Evolutionary conservation across 2,888 invertebrate genomes (phyloP).

Genomic region (Metalampra italica): DNA sequence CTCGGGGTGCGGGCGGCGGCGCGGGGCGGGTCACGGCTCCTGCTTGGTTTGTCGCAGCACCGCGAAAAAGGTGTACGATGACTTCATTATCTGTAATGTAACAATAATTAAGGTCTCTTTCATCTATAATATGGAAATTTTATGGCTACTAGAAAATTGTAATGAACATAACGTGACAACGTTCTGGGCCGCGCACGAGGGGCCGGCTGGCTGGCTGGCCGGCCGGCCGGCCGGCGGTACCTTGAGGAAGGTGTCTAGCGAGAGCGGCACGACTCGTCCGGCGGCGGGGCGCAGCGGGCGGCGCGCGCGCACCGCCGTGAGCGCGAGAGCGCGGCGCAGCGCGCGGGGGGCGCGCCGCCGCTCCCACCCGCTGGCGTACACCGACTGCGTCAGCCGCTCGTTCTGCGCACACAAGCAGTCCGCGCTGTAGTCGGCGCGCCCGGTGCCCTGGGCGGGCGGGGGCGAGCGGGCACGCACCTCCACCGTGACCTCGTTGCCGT

Average conservation of each 20-base stretch:
- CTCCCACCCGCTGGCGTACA: conserved; percentile 58
- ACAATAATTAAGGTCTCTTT: neutral
- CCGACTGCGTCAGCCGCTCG: conserved; percentile 47
- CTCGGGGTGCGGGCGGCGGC: too few species aligned
- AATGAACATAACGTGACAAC: neutral
- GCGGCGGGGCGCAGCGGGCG: conserved; percentile 69
- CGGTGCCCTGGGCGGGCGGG: too few species aligned
- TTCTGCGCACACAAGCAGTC: conserved; percentile 45
- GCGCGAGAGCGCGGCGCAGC: conserved; percentile 44
- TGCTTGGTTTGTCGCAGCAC: conserved; percentile 61
- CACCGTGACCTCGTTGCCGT: conserved; percentile 75
- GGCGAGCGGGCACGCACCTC: conserved; percentile 49
- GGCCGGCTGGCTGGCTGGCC: too few species aligned
- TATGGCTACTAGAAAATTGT: neutral
- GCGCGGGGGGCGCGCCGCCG: conserved; percentile 32
- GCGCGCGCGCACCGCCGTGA: conserved; percentile 64
- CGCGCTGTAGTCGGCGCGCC: neutral
- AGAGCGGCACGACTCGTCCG: conserved; percentile 67
- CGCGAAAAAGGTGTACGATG: conserved; percentile 66
- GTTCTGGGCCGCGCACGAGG: neutral
- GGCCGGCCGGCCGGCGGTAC: conserved; percentile 40
- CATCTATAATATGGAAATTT: neutral
- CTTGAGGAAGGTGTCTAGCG: conserved; percentile 69
- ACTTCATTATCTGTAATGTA: conserved; percentile 60
- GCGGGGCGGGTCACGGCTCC: too few species aligned